Evolutionary conservation across 2,113 vertebrate species (phyloP).

Genomic region (Syrmaticus mikado): DNA sequence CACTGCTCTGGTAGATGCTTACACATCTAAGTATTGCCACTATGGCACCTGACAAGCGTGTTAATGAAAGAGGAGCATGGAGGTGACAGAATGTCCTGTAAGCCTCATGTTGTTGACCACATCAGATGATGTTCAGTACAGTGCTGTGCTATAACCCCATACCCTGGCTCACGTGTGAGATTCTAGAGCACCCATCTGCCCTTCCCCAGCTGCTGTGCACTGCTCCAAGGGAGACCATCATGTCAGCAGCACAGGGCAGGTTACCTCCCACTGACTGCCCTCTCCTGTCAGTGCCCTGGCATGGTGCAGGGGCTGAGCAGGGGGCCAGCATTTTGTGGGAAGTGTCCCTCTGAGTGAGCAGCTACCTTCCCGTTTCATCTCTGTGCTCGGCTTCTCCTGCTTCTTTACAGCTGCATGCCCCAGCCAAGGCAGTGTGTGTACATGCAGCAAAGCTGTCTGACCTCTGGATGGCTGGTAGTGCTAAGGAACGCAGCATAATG

Average conservation of each 20-base stretch:
- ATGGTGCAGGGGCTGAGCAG: background rate
- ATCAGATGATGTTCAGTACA: background rate
- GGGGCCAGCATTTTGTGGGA: background rate
- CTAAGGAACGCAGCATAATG: rapidly evolving
- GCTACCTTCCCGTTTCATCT: background rate
- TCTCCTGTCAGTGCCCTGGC: background rate
- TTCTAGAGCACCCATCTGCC: background rate
- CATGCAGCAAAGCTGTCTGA: background rate
- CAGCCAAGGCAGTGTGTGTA: background rate
- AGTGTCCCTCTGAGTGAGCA: background rate
- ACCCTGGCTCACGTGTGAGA: background rate
- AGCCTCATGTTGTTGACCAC: background rate
- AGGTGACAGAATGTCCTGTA: background rate
- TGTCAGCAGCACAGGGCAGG: background rate
- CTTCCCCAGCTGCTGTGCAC: background rate
- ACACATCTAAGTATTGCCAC: background rate
- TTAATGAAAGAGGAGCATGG: background rate
- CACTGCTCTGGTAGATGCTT: background rate
- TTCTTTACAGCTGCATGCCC: rapidly evolving
- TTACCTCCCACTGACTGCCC: background rate
- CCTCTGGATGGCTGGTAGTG: rapidly evolving
- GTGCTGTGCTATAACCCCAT: background rate
- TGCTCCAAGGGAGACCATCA: background rate
- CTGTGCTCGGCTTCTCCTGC: rapidly evolving
- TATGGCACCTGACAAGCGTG: background rate